Percentiles rank a stretch among this genome's conserved stretches.
Conservation (phyloP, 2,888 invertebrate genomes). For the Sisyra terminalis region DNA sequence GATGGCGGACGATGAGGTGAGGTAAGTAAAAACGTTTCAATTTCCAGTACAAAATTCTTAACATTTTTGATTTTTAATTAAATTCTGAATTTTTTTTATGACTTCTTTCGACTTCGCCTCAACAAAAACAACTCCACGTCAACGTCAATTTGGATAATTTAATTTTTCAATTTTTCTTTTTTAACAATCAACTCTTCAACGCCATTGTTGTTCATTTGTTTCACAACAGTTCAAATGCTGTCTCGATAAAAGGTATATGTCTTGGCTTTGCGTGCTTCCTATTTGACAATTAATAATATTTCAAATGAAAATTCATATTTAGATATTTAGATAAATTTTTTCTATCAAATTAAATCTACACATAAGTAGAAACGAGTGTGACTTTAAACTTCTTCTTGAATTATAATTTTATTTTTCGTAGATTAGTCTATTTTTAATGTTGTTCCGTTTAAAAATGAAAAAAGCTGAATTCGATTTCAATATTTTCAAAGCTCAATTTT, state of each 20-base stretch:
- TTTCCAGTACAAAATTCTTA: constrained; percentile 11
- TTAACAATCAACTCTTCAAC: not conserved
- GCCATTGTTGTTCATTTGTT: constrained; percentile 9
- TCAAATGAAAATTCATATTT: not conserved
- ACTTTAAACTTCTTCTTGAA: not conserved
- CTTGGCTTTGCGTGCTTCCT: too few species aligned
- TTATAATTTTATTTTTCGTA: too few species aligned
- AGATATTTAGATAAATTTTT: not conserved
- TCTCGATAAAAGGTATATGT: not conserved
- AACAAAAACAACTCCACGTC: not conserved
- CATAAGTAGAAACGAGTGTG: too few species aligned
- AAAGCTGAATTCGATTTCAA: too few species aligned
- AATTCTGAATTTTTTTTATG: too few species aligned
- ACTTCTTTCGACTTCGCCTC: too few species aligned
- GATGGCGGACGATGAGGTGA: constrained; percentile 93
- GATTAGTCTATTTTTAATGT: too few species aligned
- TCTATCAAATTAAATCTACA: too few species aligned
- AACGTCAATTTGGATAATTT: not conserved
- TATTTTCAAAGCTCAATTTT: too few species aligned
- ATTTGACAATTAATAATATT: too few species aligned
- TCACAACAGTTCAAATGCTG: constrained; percentile 10
- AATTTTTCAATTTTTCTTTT: not conserved
- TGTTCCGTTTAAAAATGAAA: too few species aligned
- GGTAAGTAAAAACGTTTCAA: constrained; percentile 45
- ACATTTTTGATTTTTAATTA: not conserved